Evolutionary conservation across 2,888 invertebrate species (phyloP), one percentile per base, ranked within the genome.

Genomic region (Maniola hyperantus): DNA sequence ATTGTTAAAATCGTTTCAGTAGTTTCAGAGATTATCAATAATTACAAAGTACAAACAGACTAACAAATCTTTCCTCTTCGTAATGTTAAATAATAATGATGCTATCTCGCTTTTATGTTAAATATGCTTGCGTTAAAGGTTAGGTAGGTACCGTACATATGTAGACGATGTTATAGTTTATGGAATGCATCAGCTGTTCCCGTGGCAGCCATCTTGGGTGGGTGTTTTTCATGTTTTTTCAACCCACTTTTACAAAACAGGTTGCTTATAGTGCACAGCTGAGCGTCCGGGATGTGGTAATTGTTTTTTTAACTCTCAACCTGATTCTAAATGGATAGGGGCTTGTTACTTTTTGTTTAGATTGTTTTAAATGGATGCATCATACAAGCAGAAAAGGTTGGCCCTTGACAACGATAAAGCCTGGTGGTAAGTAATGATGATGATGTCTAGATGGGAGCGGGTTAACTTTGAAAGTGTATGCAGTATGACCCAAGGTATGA

Each of bases 161-260:
- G 36, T 7, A 48, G 46, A 10, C 34, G 48, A 10, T 48, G 34
- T 59, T 34, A 42, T 42, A 53, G 39, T 53, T 26, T 51, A 42
- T 10, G 62, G 62, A 62, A 65, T 33, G 65, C 55, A 64, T 71
- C 71, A 71, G 71, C 70, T 71, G 71, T 71, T 69, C 6, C 54
- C 34, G 6, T 36, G 5, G 18, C 44, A 42, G 46, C 59, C 46
- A 34, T 46, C 20, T 48, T 42, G 51, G 33, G 65, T 54, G 65
- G 42, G 26, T 66, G 53, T 64, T 67, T 67, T 60, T 64, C 39
- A 39, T 39, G 11, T 39, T 39, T 39, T 67, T 50, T 64, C 44
- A 60, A 54, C 67, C 64, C 48, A 64, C 46, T 64, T 55, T 50
- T 58, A 44, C 58, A 48, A 54, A 70, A 70, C 71, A 71, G 71